Evolutionary conservation across 2,888 invertebrate species (phyloP).

Genomic region (Alloscopus bannaensis): DNA sequence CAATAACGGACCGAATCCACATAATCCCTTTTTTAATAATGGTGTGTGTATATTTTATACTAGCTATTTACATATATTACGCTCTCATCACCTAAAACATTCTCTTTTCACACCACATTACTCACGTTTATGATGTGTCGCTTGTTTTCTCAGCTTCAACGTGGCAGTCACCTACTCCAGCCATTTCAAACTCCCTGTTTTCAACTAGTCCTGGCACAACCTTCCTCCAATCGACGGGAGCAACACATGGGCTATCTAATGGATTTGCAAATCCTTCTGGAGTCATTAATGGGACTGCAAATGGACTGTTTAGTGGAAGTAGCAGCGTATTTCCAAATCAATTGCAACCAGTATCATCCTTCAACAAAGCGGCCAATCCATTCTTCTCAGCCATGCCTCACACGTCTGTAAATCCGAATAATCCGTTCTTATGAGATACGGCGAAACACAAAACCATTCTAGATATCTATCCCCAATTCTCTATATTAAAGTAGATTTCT

Average conservation of each 20-base stretch:
- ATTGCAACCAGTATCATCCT: slow-evolving; percentile 27
- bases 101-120: too few relatives aligned
- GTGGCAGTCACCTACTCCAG: slow-evolving; percentile 46
- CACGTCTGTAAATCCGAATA: slow-evolving; percentile 68
- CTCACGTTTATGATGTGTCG: too few relatives aligned
- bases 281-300: slow-evolving; percentile 36
- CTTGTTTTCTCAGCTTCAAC: slow-evolving; percentile 32
- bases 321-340: slow-evolving; percentile 36
- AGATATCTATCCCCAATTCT: slow-evolving; percentile 36
- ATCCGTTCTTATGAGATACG: slow-evolving; percentile 70
- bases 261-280: slow-evolving; percentile 40
- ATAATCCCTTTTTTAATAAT: slow-evolving; percentile 67
- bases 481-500: slow-evolving; percentile 30
- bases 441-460: slow-evolving; percentile 23
- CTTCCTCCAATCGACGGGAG: slow-evolving; percentile 35
- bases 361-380: slow-evolving; percentile 64
- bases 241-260: slow-evolving; percentile 22
- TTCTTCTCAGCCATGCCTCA: slow-evolving; percentile 64
- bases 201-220: slow-evolving; percentile 61
- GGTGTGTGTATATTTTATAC: slow-evolving; percentile 50
- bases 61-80: too few relatives aligned
- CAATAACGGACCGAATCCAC: slow-evolving; percentile 62
- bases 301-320: slow-evolving; percentile 43
- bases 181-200: slow-evolving; percentile 56
- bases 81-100: too few relatives aligned